phyloP scores from a whole-genome alignment of 2,113 vertebrate genomes.

The Grammomys dolichurus region DNA sequence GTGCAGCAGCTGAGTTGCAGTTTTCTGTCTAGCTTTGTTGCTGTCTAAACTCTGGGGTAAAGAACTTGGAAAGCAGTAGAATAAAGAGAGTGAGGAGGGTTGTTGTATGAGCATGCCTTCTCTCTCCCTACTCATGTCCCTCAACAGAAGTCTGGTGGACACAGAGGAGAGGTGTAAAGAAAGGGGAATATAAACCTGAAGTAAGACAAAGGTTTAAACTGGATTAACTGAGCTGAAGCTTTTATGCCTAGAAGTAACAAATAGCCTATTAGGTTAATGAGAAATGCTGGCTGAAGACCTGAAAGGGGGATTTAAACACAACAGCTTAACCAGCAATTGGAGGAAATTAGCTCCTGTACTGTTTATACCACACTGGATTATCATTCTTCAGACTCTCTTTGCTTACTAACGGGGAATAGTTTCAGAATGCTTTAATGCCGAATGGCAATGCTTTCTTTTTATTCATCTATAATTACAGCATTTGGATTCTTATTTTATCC shows the following conservation, averaged over 20 bases:
- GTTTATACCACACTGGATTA: slow-evolving; percentile 9
- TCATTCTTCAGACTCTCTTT: neutral
- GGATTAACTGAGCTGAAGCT: neutral
- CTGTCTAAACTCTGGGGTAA: neutral
- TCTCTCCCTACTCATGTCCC: neutral
- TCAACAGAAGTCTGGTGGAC: neutral
- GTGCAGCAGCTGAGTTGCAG: neutral
- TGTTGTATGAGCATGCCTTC: neutral
- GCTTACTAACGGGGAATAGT: neutral
- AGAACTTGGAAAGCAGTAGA: neutral
- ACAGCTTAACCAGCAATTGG: neutral
- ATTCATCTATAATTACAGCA: neutral
- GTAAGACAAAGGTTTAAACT: neutral
- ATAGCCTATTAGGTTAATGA: neutral
- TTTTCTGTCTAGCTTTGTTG: neutral
- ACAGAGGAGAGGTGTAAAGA: neutral
- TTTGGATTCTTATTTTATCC: neutral
- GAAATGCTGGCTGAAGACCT: slow-evolving; percentile 9
- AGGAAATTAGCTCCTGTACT: slow-evolving; percentile 30
- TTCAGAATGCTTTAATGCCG: neutral
- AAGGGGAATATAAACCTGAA: neutral
- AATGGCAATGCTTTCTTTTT: slow-evolving; percentile 21
- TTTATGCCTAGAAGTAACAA: slow-evolving; percentile 4
- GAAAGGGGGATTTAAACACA: slow-evolving; percentile 20
- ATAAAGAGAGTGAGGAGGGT: neutral